Conservation (phyloP, 2,888 invertebrate genomes). For the Scotopteryx bipunctaria region DNA sequence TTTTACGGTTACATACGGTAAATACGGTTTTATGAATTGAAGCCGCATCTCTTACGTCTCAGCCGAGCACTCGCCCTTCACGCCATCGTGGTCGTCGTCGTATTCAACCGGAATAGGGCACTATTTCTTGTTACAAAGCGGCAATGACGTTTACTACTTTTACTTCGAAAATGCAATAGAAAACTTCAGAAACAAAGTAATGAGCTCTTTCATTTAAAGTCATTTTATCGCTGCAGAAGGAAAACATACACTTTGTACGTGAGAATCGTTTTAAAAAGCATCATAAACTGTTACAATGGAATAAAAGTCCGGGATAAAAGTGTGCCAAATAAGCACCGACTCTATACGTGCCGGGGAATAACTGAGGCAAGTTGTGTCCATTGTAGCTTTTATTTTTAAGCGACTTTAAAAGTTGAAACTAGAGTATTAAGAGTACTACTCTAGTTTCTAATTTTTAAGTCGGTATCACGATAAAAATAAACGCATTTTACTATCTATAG, state of each 20-base stretch:
- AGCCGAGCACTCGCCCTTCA: no score
- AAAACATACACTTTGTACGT: constrained; percentile 25
- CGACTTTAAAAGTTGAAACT: no score
- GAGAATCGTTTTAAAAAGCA: constrained; percentile 26
- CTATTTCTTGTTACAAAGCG: constrained; percentile 3
- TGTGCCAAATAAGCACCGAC: constrained; percentile 8
- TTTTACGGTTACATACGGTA: no score
- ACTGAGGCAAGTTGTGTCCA: constrained; percentile 1
- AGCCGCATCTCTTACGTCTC: no score
- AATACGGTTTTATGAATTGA: no score
- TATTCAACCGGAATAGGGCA: background rate
- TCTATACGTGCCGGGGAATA: constrained; percentile 11
- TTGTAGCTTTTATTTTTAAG: background rate
- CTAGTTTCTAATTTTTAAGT: no score
- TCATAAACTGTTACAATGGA: constrained; percentile 24
- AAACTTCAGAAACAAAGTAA: constrained; percentile 14
- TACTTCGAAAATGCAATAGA: background rate
- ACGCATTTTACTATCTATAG: no score
- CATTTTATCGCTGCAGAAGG: constrained; percentile 16
- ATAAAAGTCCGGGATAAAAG: constrained; percentile 21
- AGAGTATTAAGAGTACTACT: no score
- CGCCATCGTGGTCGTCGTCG: no score
- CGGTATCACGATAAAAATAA: no score
- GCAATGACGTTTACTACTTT: constrained; percentile 2
- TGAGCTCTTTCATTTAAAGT: constrained; percentile 18